These are phyloP conservation scores for Cerastoderma edule DNA, from an alignment of 2,888 invertebrate genomes.

Conservation along the genomic window DNA sequence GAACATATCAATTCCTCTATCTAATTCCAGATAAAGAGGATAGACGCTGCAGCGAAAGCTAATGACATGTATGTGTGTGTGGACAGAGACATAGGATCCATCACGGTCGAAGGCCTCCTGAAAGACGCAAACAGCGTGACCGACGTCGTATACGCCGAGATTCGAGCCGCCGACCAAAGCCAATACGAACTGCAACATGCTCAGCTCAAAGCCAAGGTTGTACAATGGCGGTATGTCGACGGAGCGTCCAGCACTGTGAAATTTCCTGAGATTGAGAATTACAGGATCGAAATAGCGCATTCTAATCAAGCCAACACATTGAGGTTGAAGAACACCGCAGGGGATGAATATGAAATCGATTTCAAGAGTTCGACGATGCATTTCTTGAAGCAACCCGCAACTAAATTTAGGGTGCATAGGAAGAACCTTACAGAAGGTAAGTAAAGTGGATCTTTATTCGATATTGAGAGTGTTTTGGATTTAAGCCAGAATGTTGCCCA, in stretches of 20 bases:
- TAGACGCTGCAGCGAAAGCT: neutral
- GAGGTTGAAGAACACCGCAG: neutral
- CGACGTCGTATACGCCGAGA: neutral
- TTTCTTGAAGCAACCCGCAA: neutral
- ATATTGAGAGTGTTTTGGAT: too few relatives aligned
- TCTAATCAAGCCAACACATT: neutral
- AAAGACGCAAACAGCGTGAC: neutral
- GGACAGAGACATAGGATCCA: neutral
- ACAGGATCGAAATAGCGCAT: neutral
- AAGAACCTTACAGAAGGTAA: neutral
- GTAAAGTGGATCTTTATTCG: neutral
- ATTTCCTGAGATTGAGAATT: neutral
- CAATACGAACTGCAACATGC: constrained; percentile 8
- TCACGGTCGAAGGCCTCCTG: neutral
- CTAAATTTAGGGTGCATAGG: neutral
- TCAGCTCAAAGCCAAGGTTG: neutral
- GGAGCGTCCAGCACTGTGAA: neutral
- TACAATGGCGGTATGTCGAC: neutral
- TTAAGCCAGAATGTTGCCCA: too few relatives aligned
- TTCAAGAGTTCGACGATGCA: neutral
- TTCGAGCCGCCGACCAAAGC: neutral
- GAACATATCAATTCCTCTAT: too few relatives aligned
- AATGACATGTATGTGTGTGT: constrained; percentile 2
- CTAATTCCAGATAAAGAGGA: neutral
- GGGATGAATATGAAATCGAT: neutral